Base-by-base conservation (phyloP, 1,140 invertebrate species). In the Archivesica marissinica region DNA sequence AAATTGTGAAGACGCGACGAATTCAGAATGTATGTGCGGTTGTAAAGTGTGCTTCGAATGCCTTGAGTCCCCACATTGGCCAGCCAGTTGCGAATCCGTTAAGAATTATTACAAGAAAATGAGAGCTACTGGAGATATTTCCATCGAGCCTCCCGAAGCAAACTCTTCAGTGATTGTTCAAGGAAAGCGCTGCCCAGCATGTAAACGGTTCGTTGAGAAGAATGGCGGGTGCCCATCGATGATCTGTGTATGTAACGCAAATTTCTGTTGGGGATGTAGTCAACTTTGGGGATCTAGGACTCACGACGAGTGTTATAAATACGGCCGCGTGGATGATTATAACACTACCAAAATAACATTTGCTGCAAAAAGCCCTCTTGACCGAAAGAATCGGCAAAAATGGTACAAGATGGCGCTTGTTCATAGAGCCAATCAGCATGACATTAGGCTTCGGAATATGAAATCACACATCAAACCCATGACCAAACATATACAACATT, bases 11-110 rank as follows among this genome's bases (percentile, higher is more conserved):
- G 66, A 82, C 9, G 61, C 38, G 4, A 61, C 70, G 56, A 44
- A 41, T 44, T 54, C 33, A 15, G n/a, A 68, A 6, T 91, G 90
- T 56, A 33, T 35, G 0, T 91, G 90, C 74, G 90, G 90, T 0
- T 33, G 25, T 15, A 41, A 77, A 13, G 30, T 90, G 13, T 91
- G 90, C 54, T 88, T 90, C 66, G 72, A 85, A 15, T 91, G 90
- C 56, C 52, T 90, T 2, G 41, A 84, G n/a, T 50, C 52, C 13
- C 39, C 88, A 9, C 90, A 91, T 47, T 91, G 89, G 88, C 90
- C 90, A 11, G 88, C 87, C 0, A 44, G 81, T 30, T 91, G 90
- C 83, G 83, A 88, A 13, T 59, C 77, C 2, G 84, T 83, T 1
- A 38, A 30, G 13, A 28, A 47, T 0, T 91, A 90, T 61, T 77